A percentile compares a stretch with the other conserved stretches of the same genome.
These are phyloP conservation scores for Dryobotodes eremita DNA, from an alignment of 2,888 invertebrate species.

Conservation along the genomic window DNA sequence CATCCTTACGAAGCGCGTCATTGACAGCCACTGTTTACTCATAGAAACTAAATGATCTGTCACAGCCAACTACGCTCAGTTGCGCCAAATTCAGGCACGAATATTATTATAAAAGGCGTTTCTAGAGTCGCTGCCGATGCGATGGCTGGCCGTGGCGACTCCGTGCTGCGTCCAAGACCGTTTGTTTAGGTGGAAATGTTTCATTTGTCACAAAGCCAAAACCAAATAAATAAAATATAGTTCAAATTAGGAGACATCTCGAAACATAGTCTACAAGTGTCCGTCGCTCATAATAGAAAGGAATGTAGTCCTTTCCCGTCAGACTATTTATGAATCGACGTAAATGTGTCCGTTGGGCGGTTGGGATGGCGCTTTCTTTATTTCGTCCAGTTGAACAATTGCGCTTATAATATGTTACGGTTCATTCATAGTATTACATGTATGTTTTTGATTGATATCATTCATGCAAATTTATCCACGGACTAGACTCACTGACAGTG, in stretches of 20 bases:
- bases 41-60: background rate
- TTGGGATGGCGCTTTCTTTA: background rate
- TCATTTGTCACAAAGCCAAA: background rate
- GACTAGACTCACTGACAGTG: too few relatives aligned
- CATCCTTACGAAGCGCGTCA: background rate
- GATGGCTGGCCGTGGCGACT: too few relatives aligned
- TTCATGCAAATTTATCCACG: too few relatives aligned
- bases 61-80: background rate
- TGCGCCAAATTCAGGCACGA: background rate
- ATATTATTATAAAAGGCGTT: background rate
- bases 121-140: background rate
- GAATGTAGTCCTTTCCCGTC: conserved; percentile 20
- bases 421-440: background rate
- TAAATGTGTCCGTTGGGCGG: background rate
- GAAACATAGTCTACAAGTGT: background rate
- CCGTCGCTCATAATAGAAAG: conserved; percentile 7
- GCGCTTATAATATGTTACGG: too few relatives aligned
- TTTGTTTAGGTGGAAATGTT: background rate
- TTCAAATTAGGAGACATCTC: background rate
- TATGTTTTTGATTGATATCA: too few relatives aligned
- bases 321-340: background rate
- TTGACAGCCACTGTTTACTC: background rate
- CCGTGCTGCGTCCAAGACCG: background rate
- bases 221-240: background rate
- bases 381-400: background rate